These are phyloP conservation scores for Chloroceryle aenea DNA, from an alignment of 2,113 vertebrate genomes.

Conservation along the genomic window DNA sequence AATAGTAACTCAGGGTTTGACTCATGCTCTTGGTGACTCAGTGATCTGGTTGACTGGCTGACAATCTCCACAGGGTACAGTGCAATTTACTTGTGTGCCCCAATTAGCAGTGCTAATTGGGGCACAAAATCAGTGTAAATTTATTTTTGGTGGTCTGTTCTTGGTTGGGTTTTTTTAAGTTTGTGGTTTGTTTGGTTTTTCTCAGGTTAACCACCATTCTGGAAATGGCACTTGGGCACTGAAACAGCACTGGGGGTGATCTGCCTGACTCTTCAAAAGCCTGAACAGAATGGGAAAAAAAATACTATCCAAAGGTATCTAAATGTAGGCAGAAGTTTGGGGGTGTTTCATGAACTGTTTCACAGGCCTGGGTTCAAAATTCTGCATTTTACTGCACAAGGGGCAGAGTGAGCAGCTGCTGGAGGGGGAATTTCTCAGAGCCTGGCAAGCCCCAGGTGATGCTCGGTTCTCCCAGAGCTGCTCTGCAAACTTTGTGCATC, in stretches of 20 bases:
- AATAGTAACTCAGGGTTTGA: constrained; percentile 67
- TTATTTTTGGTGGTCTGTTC: not conserved
- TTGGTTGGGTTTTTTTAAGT: too few species aligned
- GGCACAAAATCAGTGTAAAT: constrained; percentile 79
- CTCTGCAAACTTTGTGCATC: not conserved
- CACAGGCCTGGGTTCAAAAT: not conserved
- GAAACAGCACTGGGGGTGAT: not conserved
- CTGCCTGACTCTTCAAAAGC: not conserved
- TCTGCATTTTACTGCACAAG: not conserved
- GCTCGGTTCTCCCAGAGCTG: not conserved
- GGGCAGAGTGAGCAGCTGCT: not conserved
- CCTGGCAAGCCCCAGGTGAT: not conserved
- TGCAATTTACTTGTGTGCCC: constrained; percentile 80
- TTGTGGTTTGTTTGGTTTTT: not conserved
- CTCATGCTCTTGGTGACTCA: constrained; percentile 74
- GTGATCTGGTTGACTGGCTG: constrained; percentile 80
- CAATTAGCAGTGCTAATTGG: constrained; percentile 86
- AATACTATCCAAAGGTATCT: not conserved
- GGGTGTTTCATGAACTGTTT: not conserved
- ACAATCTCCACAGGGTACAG: constrained; percentile 82
- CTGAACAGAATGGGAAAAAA: not conserved
- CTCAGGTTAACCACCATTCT: not conserved
- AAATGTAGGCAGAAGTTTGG: not conserved
- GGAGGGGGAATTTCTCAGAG: not conserved
- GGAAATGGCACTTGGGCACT: not conserved